phyloP scores from a whole-genome alignment of 2,797 vertebrate genomes.

The Spinus pinus region DNA sequence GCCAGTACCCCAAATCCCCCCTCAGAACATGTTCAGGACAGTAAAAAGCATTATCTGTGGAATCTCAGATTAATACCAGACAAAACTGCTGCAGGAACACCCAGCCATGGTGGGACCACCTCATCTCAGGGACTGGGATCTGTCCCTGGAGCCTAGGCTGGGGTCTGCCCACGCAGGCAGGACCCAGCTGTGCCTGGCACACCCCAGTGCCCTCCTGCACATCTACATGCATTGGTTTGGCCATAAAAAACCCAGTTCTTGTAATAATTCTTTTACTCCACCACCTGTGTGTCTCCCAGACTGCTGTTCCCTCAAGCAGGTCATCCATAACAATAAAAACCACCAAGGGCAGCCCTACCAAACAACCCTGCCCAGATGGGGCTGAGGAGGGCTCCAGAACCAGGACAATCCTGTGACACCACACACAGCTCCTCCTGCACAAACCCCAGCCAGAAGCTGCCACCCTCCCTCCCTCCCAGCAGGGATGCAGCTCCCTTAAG shows the following conservation, averaged over 20 bases:
- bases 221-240: neutral
- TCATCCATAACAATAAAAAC: neutral
- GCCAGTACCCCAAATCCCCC: neutral
- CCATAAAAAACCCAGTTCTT: neutral
- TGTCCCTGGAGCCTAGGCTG: neutral
- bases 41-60: neutral
- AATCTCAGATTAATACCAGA: neutral
- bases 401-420: neutral
- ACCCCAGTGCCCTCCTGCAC: neutral
- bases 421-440: neutral
- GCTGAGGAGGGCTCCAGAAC: neutral
- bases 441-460: neutral
- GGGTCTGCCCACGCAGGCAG: neutral
- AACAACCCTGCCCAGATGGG: neutral
- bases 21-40: neutral
- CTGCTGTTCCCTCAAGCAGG: neutral
- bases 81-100: neutral
- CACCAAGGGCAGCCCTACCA: neutral
- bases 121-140: neutral
- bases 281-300: accelerated
- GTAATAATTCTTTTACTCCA: neutral
- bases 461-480: neutral
- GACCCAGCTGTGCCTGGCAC: neutral
- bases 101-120: neutral
- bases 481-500: neutral